phyloP scores from a whole-genome alignment of 2,113 vertebrate species.

The Calyptommatus sinebrachiatus region DNA sequence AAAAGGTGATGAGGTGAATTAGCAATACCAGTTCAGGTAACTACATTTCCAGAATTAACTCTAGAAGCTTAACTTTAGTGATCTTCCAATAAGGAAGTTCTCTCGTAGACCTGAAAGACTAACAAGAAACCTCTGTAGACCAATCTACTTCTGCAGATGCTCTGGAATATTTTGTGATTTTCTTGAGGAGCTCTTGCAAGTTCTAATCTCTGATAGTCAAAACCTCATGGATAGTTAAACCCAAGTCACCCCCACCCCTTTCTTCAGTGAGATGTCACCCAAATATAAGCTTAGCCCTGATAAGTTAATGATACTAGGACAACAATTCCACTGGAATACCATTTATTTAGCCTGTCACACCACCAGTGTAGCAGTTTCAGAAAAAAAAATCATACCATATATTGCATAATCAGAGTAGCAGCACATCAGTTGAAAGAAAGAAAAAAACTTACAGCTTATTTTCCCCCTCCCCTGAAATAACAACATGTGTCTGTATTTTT shows the following conservation, averaged over 20 bases:
- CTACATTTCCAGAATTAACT: neutral
- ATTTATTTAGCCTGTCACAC: constrained; percentile 56
- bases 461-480: constrained; percentile 44
- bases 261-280: too few relatives aligned
- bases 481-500: constrained; percentile 26
- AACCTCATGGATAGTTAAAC: neutral
- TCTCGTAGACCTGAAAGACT: too few relatives aligned
- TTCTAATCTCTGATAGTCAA: neutral
- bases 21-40: neutral
- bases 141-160: too few relatives aligned
- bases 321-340: constrained; percentile 39
- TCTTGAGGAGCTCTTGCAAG: neutral
- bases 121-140: too few relatives aligned
- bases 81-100: too few relatives aligned
- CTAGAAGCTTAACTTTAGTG: neutral
- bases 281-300: neutral
- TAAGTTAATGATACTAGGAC: constrained; percentile 46
- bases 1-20: too few relatives aligned
- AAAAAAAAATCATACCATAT: constrained; percentile 60
- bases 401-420: constrained; percentile 79
- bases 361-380: constrained; percentile 48
- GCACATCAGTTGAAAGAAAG: constrained; percentile 66
- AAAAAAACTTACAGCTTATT: constrained; percentile 57
- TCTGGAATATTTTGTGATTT: neutral
- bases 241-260: neutral